Conservation (phyloP, 1,140 invertebrate species). For the Laodelphax striatellus region DNA sequence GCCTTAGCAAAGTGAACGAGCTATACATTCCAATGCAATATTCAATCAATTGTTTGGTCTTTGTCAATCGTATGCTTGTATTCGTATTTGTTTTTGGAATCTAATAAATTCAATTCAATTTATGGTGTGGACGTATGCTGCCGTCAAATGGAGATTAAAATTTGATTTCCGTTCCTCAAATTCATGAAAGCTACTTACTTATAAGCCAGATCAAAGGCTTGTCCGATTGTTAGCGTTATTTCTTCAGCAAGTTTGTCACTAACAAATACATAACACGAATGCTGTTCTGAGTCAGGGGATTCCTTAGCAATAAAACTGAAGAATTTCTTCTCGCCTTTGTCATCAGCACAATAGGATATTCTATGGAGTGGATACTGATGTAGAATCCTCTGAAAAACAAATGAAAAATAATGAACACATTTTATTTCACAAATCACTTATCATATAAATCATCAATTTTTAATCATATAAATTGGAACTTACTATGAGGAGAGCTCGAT, state of each 20-base stretch:
- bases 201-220: slow-evolving; percentile 96
- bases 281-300: slow-evolving; percentile 58
- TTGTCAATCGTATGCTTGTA: no score
- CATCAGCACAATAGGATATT: slow-evolving; percentile 96
- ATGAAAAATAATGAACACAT: neutral
- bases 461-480: no score
- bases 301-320: slow-evolving; percentile 96
- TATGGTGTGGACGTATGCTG: no score
- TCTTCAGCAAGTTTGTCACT: slow-evolving; percentile 93
- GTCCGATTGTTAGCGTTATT: slow-evolving; percentile 92
- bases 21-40: no score
- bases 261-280: slow-evolving; percentile 93
- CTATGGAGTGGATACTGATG: slow-evolving; percentile 94
- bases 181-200: slow-evolving; percentile 39
- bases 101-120: no score
- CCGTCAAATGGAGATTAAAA: no score
- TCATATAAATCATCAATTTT: no score
- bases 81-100: no score
- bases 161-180: no score
- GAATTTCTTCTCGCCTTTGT: slow-evolving; percentile 94
- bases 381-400: slow-evolving; percentile 51
- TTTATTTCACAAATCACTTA: no score
- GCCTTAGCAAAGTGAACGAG: no score
- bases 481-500: neutral
- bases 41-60: no score